These are phyloP conservation scores for Anser cygnoides DNA, from an alignment of 2,113 vertebrate genomes.

Conservation along the genomic window DNA sequence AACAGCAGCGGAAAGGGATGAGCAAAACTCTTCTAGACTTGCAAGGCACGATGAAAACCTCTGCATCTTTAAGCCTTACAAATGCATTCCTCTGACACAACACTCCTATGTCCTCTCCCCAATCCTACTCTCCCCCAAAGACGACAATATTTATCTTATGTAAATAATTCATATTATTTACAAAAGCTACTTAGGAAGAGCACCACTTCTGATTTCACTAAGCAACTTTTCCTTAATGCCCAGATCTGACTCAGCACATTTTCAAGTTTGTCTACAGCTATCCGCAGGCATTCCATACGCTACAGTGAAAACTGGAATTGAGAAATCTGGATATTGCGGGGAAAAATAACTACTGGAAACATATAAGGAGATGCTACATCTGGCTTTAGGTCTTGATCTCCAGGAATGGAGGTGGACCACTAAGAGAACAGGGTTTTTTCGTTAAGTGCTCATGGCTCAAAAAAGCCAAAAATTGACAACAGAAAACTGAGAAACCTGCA, in stretches of 20 bases:
- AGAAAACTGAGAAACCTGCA: neutral
- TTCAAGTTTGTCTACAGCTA: neutral
- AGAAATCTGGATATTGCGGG: neutral
- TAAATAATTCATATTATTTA: too few relatives aligned
- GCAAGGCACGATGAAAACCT: neutral
- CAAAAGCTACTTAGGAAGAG: neutral
- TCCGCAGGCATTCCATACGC: neutral
- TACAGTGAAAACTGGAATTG: neutral
- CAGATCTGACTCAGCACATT: neutral
- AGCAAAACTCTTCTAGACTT: neutral
- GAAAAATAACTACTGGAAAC: neutral
- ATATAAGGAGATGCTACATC: neutral
- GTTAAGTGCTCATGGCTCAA: neutral
- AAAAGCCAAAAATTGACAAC: neutral
- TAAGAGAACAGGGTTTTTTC: neutral
- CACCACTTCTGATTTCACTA: neutral
- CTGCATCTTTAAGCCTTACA: neutral
- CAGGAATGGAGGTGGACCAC: neutral
- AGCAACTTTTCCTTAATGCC: neutral
- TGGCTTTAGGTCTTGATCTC: neutral
- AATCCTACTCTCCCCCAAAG: neutral
- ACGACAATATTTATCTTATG: too few relatives aligned
- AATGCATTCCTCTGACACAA: neutral
- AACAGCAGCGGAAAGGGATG: neutral
- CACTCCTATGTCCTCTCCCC: neutral